Conservation (phyloP, 1,140 invertebrate genomes). For the Nixonia krombeini region DNA sequence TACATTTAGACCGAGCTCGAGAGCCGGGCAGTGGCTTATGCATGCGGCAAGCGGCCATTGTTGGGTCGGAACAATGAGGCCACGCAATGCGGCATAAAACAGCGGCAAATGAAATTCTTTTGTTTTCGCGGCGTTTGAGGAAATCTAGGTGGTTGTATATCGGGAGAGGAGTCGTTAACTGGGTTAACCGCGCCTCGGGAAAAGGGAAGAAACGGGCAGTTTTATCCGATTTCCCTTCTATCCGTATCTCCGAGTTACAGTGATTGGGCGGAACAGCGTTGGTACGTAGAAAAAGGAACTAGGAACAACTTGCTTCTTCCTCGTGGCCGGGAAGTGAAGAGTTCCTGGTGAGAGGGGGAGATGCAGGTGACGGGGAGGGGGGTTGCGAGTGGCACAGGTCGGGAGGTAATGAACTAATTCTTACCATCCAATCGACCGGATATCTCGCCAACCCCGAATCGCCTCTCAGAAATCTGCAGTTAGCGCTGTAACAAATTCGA, state of each 20-base stretch:
- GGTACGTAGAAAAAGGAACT: not conserved
- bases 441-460: slow-evolving; percentile 11
- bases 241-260: not conserved
- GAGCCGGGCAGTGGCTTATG: slow-evolving; percentile 35
- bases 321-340: no score
- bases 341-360: not conserved
- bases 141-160: slow-evolving; percentile 20
- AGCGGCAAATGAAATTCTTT: slow-evolving; percentile 35
- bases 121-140: slow-evolving; percentile 33
- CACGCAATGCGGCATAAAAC: slow-evolving; percentile 31
- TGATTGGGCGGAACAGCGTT: not conserved
- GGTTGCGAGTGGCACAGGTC: slow-evolving; percentile 3
- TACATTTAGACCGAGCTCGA: slow-evolving; percentile 41
- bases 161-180: slow-evolving; percentile 13
- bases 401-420: slow-evolving; percentile 45
- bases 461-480: slow-evolving; percentile 21
- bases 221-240: slow-evolving; percentile 24
- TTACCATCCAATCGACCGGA: slow-evolving; percentile 34
- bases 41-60: slow-evolving; percentile 40
- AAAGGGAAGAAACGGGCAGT: slow-evolving; percentile 11
- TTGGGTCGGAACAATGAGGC: slow-evolving; percentile 41
- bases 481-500: slow-evolving; percentile 5
- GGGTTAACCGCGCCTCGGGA: slow-evolving; percentile 10
- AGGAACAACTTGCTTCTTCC: not conserved
- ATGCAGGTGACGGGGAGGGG: not conserved